Percentiles rank a stretch among this genome's conserved stretches.
Evolutionary conservation across 2,113 vertebrate genomes (phyloP).

Genomic region (Cygnus buccinator): DNA sequence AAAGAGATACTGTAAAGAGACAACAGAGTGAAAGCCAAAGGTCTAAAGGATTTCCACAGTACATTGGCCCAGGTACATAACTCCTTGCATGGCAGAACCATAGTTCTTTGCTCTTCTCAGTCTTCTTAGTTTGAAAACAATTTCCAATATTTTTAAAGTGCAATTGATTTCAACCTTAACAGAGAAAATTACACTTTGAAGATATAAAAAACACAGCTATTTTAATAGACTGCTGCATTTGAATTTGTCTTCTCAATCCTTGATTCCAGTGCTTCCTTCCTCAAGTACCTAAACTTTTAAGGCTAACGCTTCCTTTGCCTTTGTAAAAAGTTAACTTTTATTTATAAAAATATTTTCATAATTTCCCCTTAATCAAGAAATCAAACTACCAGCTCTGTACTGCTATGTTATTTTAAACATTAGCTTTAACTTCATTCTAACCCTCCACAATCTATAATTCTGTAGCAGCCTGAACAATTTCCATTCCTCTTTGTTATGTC

Average conservation of each 20-base stretch:
- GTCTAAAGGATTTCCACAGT: background rate
- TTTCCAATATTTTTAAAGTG: background rate
- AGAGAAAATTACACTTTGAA: background rate
- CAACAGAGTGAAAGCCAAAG: background rate
- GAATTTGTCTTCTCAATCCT: background rate
- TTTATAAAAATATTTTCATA: background rate
- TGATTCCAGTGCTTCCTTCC: background rate
- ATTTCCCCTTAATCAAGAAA: background rate
- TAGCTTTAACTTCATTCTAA: background rate
- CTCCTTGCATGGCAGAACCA: background rate
- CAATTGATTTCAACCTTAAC: background rate
- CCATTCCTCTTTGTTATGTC: background rate
- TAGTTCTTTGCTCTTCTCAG: background rate
- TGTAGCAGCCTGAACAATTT: background rate
- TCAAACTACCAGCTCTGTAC: background rate
- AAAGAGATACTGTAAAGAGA: background rate
- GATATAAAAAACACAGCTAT: background rate
- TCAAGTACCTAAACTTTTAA: background rate
- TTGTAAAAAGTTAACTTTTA: background rate
- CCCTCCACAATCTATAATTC: background rate
- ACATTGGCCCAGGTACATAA: fast-evolving
- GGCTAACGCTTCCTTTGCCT: background rate
- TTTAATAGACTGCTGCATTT: background rate
- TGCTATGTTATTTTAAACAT: background rate
- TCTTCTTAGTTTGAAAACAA: background rate